These are phyloP conservation scores for Hymenopus coronatus DNA, from an alignment of 2,888 invertebrate species.

Conservation along the genomic window DNA sequence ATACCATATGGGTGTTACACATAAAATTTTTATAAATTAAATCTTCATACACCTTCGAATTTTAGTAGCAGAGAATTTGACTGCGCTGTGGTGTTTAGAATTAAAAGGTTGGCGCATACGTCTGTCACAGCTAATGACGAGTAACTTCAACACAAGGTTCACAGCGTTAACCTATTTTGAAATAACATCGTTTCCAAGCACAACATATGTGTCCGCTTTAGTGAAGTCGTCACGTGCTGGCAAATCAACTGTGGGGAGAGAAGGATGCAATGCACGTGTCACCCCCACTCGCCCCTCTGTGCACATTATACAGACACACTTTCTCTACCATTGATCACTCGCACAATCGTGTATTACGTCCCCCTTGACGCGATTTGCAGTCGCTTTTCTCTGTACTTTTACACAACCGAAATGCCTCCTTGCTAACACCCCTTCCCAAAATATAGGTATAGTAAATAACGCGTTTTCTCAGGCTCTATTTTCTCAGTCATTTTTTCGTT, in stretches of 20 bases:
- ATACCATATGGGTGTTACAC: too few species aligned
- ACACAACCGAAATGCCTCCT: not conserved
- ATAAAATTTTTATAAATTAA: too few species aligned
- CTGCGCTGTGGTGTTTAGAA: not conserved
- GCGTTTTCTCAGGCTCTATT: not conserved
- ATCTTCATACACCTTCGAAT: not conserved
- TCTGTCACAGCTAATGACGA: not conserved
- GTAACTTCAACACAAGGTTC: not conserved
- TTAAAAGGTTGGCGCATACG: not conserved
- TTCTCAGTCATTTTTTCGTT: too few species aligned
- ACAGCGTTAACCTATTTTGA: not conserved
- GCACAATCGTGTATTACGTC: not conserved
- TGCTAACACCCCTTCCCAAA: not conserved
- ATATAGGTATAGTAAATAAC: not conserved
- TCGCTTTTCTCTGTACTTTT: not conserved
- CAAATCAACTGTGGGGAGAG: not conserved
- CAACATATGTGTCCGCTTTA: not conserved
- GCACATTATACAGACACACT: not conserved
- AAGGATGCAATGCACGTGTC: not conserved
- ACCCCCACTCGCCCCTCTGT: not conserved
- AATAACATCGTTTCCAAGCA: not conserved
- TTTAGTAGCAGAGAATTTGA: too few species aligned
- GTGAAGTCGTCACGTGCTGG: not conserved
- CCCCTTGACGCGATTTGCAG: not conserved
- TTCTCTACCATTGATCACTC: slow-evolving; percentile 12